These are phyloP conservation scores for Sabatieria punctata DNA, from an alignment of 2,888 invertebrate genomes.

Conservation along the genomic window DNA sequence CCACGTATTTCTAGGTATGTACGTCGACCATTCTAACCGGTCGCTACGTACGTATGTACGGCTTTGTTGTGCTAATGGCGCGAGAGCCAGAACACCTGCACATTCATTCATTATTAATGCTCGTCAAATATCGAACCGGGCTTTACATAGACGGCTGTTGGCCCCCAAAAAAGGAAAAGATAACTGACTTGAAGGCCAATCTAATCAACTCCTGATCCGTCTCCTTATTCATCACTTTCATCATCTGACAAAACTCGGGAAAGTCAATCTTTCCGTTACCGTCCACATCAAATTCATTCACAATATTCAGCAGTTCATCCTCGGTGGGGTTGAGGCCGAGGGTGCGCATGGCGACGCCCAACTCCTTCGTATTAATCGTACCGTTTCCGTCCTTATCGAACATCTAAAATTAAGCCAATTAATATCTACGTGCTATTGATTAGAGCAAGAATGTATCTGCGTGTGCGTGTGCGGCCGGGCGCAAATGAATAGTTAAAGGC, in stretches of 20 bases:
- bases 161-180: not conserved
- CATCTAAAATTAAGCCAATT: slow-evolving; percentile 16
- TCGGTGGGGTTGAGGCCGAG: slow-evolving; percentile 31
- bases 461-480: no score
- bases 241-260: slow-evolving; percentile 30
- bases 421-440: no score
- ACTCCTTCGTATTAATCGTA: slow-evolving; percentile 31
- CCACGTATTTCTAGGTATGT: no score
- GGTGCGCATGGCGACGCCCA: slow-evolving; percentile 31
- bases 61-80: no score
- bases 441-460: no score
- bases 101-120: no score
- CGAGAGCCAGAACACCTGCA: no score
- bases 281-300: slow-evolving; percentile 27
- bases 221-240: slow-evolving; percentile 32
- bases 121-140: no score
- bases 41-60: no score
- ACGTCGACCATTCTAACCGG: no score
- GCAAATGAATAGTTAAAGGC: no score
- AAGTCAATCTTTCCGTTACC: slow-evolving; percentile 32
- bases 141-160: no score
- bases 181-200: slow-evolving; percentile 26
- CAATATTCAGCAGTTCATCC: slow-evolving; percentile 26
- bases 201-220: slow-evolving; percentile 31
- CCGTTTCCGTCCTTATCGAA: slow-evolving; percentile 32